Percentiles rank a stretch among this genome's conserved stretches.
Conservation (phyloP, 2,113 vertebrate species). For the Bubo scandiacus region DNA sequence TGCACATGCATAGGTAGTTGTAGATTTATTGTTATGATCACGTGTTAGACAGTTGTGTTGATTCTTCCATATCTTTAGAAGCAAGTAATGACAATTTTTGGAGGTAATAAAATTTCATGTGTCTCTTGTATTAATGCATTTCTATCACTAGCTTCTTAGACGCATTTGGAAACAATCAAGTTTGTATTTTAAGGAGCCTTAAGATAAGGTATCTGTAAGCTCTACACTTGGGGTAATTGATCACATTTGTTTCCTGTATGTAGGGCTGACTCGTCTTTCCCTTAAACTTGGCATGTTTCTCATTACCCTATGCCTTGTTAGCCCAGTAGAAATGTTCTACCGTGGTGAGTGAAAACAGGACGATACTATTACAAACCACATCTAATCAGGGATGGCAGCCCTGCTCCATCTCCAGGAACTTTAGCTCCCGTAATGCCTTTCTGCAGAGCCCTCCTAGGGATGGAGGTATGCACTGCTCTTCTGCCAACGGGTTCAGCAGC, state of each 20-base stretch:
- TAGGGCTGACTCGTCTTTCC: conserved; percentile 83
- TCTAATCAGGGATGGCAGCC: conserved; percentile 68
- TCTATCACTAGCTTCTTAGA: conserved; percentile 72
- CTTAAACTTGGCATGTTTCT: conserved; percentile 80
- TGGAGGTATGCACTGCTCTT: not conserved
- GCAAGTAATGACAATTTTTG: conserved; percentile 70
- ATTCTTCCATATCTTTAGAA: conserved; percentile 71
- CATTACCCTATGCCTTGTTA: conserved; percentile 83
- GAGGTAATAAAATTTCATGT: conserved; percentile 77
- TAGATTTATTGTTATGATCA: conserved; percentile 63
- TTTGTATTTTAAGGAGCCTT: conserved; percentile 88
- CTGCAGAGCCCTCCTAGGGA: conserved; percentile 15
- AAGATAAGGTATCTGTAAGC: conserved; percentile 93
- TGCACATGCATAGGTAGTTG: fast-evolving
- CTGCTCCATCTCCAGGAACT: conserved; percentile 14
- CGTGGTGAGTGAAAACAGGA: conserved; percentile 78
- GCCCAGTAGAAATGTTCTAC: conserved; percentile 74
- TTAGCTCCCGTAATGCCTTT: not conserved
- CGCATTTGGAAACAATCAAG: conserved; percentile 97
- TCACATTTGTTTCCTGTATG: conserved; percentile 90
- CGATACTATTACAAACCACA: conserved; percentile 71
- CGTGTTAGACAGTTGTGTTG: conserved; percentile 77
- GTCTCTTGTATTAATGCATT: conserved; percentile 57
- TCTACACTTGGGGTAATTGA: conserved; percentile 90
- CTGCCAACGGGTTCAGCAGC: not conserved